Evolutionary conservation across 2,888 invertebrate genomes (phyloP), one percentile per base, ranked within the genome.

Genomic region (Polymixis lichenea): DNA sequence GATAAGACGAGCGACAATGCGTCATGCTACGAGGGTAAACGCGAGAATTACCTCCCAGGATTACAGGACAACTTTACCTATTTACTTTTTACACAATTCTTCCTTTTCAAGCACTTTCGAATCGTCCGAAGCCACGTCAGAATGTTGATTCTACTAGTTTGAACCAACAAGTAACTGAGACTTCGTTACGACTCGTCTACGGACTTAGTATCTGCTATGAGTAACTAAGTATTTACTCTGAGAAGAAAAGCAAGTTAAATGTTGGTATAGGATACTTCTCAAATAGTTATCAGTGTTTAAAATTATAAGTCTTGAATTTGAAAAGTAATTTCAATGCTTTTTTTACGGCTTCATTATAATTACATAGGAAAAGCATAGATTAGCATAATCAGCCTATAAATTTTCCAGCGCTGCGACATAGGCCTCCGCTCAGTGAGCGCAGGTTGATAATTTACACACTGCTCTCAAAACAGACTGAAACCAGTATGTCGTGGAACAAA

Each of bases 81-180:
- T 77, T 82, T 65, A 78, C 65, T 66, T 71, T 51, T 61, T 55
- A 46, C 13, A 62, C 25, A 70, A 69, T 69, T 58, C 46, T 56
- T 56, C n/a, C 15, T 46, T 62, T 8, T 56, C 1, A 61, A 82
- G 60, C 19, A 69, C 53, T 58, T 82, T 85, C 0, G 22, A 69
- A 62, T 60, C n/a, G 19, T 61, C 55, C 64, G 62, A 49, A 56
- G 46, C 69, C 5, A 61, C 19, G 43, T 38, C 22, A 56, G 55
- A 46, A 73, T 86, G 83, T 83, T 83, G 83, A 71, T 83, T 86
- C 60, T 73, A 38, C 53, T 55, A 43, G 3, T 46, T 67, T 64
- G 69, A 66, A 73, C 43, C 53, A 87, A 72, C 60, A 75, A 75
- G 68, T 71, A 72, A 87, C 69, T 68, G 46, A 72, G 66, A 60